Evolutionary conservation across 2,113 vertebrate species (phyloP), one percentile per base, ranked within the genome.

Genomic region (Bubo bubo): DNA sequence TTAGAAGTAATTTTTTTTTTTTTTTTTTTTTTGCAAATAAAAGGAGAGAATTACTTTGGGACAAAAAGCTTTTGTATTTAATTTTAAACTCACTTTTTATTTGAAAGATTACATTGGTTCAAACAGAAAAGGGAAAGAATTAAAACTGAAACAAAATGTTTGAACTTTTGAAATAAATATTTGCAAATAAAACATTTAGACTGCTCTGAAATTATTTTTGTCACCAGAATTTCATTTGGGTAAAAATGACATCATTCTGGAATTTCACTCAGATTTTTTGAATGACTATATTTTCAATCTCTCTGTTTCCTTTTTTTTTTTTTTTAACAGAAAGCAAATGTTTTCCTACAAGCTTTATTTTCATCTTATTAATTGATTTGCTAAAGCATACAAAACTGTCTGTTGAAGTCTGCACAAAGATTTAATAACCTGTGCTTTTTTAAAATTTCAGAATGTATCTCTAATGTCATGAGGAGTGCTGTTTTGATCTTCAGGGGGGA

Each of bases 241-340:
- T 63, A 50, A 89, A 79, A 74, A n/a, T 34, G 1, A 60, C 1
- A 20, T 7, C 23, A 4, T 53, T 89, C 60, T 60, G 32, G 43
- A 59, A 49, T 15, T n/a, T 80, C 0, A 0, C 30, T 79, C 32
- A 79, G 50, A 21, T 47, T 58, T 58, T 79, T 79, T 63, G 6
- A 10, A 41, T 58, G 1, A 30, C 11, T 12, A 0, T 47, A 18
- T 73, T 58, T 47, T 22, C 58, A 67, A 68, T 18, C 1, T 35
- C 24, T 67, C 7, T 47, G 14, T 28, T 23, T 32, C 10, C 26
- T 67, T 59, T 27, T 52, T 19, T 8, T n/a, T 37, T 68, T 32
- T 30, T 81, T 80, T 72, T 22, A 49, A 30, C 27, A 74, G 14
- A 45, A 79, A 90, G 14, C 8, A 58, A 45, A 71, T 0, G 0